Conservation (phyloP, 2,888 invertebrate genomes). For the Callyntrura guangdongensis region DNA sequence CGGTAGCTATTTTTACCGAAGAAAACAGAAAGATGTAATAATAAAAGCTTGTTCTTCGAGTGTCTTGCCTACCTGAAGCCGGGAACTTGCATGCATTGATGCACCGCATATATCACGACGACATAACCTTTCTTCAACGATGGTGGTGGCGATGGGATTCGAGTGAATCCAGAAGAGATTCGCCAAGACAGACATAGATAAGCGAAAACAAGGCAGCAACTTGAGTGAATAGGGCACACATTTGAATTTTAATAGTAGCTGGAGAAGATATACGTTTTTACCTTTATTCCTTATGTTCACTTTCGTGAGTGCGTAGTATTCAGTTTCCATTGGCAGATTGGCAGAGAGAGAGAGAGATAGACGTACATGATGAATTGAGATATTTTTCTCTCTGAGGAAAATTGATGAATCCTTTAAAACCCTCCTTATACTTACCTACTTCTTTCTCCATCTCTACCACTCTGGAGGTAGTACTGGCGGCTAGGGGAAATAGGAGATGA, state of each 20-base stretch:
- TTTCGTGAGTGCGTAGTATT: constrained; percentile 3
- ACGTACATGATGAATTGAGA: constrained; percentile 66
- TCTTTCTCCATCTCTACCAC: neutral
- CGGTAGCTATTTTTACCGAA: constrained; percentile 14
- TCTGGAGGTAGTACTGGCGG: neutral
- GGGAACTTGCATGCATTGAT: neutral
- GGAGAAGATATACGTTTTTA: constrained; percentile 3
- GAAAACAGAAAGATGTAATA: too few relatives aligned
- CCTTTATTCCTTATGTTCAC: neutral
- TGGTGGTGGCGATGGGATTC: constrained; percentile 32
- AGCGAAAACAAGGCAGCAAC: constrained; percentile 38
- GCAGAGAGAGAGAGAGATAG: too few relatives aligned
- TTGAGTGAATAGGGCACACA: constrained; percentile 36
- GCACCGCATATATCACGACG: neutral
- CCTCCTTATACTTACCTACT: constrained; percentile 14
- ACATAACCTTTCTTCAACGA: constrained; percentile 27
- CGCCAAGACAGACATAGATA: constrained; percentile 26
- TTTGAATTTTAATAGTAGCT: constrained; percentile 50
- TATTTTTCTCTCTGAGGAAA: constrained; percentile 42
- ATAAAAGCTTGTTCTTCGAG: too few relatives aligned
- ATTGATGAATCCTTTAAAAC: constrained; percentile 56
- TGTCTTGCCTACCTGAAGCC: neutral
- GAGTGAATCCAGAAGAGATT: constrained; percentile 47
- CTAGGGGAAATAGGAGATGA: constrained; percentile 40
- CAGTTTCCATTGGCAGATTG: neutral